These are phyloP conservation scores for Ptyas mucosa DNA, from an alignment of 2,113 vertebrate species.

Conservation along the genomic window DNA sequence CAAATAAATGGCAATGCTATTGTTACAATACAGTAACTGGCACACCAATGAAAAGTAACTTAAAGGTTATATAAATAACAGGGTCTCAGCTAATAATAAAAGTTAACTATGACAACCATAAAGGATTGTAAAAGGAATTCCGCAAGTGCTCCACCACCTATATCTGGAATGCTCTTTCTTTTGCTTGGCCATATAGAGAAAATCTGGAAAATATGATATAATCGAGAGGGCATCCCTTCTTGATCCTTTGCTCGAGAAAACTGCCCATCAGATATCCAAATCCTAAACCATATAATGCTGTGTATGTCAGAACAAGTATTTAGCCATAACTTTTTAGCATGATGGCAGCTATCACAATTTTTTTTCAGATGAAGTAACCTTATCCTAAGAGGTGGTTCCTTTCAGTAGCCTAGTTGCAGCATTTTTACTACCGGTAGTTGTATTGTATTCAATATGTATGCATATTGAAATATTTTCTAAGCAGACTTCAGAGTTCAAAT, in stretches of 20 bases:
- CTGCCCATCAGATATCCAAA: neutral
- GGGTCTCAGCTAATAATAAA: neutral
- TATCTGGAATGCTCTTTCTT: neutral
- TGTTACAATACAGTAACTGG: neutral
- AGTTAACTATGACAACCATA: neutral
- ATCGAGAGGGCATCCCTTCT: neutral
- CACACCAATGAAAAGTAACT: neutral
- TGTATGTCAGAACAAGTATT: neutral
- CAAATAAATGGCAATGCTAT: neutral
- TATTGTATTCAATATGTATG: no score
- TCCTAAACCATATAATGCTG: neutral
- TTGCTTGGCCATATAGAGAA: neutral
- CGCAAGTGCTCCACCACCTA: neutral
- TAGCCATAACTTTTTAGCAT: neutral
- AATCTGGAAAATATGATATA: neutral
- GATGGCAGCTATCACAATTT: neutral
- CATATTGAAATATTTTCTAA: neutral
- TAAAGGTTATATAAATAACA: neutral
- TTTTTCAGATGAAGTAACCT: neutral
- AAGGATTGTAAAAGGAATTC: neutral
- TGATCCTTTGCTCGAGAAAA: neutral
- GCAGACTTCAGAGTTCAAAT: rapidly evolving
- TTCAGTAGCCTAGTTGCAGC: neutral
- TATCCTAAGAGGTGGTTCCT: neutral
- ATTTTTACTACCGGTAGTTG: neutral